These are phyloP conservation scores for Scalopus aquaticus DNA, from an alignment of 2,113 vertebrate genomes.

Conservation along the genomic window DNA sequence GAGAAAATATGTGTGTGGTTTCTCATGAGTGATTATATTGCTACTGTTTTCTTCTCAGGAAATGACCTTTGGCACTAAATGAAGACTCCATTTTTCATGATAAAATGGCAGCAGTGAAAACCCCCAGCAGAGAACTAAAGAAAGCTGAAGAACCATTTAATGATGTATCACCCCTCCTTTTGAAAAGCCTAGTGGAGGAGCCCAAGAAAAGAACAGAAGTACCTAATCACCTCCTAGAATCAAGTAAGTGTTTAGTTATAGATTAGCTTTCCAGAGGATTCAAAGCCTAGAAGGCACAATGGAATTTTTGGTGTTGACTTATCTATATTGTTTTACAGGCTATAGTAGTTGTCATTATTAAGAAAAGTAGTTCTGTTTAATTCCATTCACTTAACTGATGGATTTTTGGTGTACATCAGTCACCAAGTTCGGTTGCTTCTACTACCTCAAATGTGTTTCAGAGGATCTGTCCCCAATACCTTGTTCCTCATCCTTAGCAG, in stretches of 20 bases:
- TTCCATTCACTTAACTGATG: background rate
- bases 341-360: background rate
- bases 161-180: constrained; percentile 81
- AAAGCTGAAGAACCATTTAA: constrained; percentile 38
- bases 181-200: constrained; percentile 89
- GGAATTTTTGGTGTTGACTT: background rate
- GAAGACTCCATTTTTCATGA: constrained; percentile 44
- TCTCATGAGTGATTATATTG: background rate
- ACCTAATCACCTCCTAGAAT: constrained; percentile 90
- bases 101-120: constrained; percentile 86
- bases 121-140: background rate
- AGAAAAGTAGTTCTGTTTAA: constrained; percentile 39
- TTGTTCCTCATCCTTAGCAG: background rate
- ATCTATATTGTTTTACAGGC: background rate
- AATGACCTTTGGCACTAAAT: constrained; percentile 63
- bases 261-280: background rate
- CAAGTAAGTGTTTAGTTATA: constrained; percentile 85
- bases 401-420: background rate
- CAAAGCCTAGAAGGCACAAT: background rate
- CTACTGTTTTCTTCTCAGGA: constrained; percentile 63
- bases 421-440: background rate
- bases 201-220: constrained; percentile 78
- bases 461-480: background rate
- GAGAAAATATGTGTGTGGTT: background rate
- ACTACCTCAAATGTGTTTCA: background rate